Base-by-base conservation (phyloP, 2,113 vertebrate species). In the Forbesichthys papilliferus region DNA sequence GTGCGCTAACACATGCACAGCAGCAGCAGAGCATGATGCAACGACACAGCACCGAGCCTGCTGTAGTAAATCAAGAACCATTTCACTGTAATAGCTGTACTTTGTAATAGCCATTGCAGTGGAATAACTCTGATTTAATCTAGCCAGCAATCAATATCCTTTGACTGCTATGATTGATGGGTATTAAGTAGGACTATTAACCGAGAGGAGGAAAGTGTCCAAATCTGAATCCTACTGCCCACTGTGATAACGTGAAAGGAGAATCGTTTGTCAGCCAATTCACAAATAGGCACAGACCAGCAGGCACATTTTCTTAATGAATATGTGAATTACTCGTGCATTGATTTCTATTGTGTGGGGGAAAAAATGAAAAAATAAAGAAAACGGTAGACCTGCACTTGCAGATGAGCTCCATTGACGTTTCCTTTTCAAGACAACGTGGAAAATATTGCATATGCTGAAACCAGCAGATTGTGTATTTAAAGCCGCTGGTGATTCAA, bases 51-150 rank as follows among this genome's bases (percentile, higher is more conserved):
- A 34, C 70, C 70, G 72, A 67, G 48, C 73, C 81, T 69, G 36
- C 14, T 54, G 74, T 27, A 74, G 77, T 89, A 81, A 83, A 87
- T 85, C 82, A 87, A 84, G 78, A 83, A 81, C 71, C 80, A 79
- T 89, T 92, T 86, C 78, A 77, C 75, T 88, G 77, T 82, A 87
- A 92, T 87, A 87, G 84, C 84, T 83, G 76, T 82, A 83, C 81
- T 92, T 91, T 77, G 83, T 89, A 90, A 89, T 84, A 85, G 84
- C 85, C 78, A 82, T 74, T 57, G 69, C 79, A 80, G 75, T 79
- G 81, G 82, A 92, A 91, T 90, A 91, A 90, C 88, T 91, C 86
- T 87, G 87, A 90, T 91, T 92, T 91, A 90, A 91, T 91, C 89
- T 89, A 68, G 83, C 77, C 72, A 55, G 75, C 77, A 85, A 90